Evolutionary conservation across 2,888 invertebrate genomes (phyloP), one percentile per base, ranked within the genome.

Genomic region (Patella depressa): DNA sequence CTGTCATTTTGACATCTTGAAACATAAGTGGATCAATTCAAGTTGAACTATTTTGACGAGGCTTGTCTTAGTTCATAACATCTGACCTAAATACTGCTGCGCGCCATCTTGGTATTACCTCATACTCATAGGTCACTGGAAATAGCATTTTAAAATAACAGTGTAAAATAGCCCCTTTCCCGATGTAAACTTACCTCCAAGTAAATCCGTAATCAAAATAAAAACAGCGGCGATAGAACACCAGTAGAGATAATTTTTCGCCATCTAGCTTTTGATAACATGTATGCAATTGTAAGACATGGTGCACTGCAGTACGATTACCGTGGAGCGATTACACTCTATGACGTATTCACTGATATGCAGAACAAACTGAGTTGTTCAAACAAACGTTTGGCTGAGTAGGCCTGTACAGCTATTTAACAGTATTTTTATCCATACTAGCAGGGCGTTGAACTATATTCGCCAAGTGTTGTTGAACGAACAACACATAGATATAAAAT

Each of bases 51-150:
- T 45, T 9, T 45, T 45, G 45, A 45, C 45, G 45, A 45, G 45
- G 9, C 45, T 45, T 45, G 45, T 24, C 24, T 65, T 19, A 65
- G 65, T 65, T 65, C 65, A 65, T 24, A 11, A 65, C 65, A 65
- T 65, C 24, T 65, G 65, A 65, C 65, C 65, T 65, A 65, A 65
- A 65, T 65, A 65, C 65, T 65, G 65, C 14, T 24, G 19, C 24
- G 65, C 65, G 65, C 65, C 65, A 65, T 65, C 65, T 65, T 65
- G 65, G 65, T 65, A 24, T 65, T 65, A 65, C 65, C 65, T 65
- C 65, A 65, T 65, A 65, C 65, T 24, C 65, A 65, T 65, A 65
- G 65, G 65, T 65, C 65, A 24, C 24, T 65, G 19, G 5, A 65
- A 65, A 65, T 65, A 65, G 65, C 15, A 65, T 65, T 65, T 65